A percentile compares a stretch with the other conserved stretches of the same genome.
phyloP scores from a whole-genome alignment of 2,888 invertebrate species.

The Drosophila aldrichi region DNA sequence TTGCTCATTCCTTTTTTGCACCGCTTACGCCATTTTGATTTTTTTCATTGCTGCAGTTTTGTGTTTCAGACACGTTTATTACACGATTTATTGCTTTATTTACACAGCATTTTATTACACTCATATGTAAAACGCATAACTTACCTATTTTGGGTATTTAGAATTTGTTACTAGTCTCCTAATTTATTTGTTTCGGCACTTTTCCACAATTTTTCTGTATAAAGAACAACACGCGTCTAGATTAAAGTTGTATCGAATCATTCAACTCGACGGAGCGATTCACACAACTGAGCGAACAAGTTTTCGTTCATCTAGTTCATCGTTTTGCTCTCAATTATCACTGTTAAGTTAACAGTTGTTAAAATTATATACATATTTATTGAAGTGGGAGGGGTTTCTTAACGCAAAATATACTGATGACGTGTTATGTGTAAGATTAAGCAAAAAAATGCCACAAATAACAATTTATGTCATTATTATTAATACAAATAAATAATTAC shows the following conservation, averaged over 20 bases:
- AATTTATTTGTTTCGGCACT: conserved; percentile 37
- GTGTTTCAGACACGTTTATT: conserved; percentile 2
- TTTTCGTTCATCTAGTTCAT: conserved; percentile 3
- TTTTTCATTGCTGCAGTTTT: conserved; percentile 33
- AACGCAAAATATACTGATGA: not conserved
- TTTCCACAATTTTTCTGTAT: conserved; percentile 44
- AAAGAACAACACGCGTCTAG: conserved; percentile 40
- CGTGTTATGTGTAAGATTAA: too few relatives aligned
- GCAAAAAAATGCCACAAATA: not conserved
- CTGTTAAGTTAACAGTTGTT: conserved; percentile 5
- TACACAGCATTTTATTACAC: not conserved
- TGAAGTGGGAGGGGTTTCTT: too few relatives aligned
- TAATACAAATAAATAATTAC: not conserved
- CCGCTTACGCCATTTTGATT: conserved; percentile 74
- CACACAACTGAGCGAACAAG: not conserved
- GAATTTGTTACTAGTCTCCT: conserved; percentile 22
- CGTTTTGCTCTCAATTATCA: not conserved
- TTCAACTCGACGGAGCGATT: conserved; percentile 6
- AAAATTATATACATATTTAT: too few relatives aligned
- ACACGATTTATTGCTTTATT: not conserved
- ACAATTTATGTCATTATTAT: not conserved
- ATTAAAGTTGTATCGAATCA: conserved; percentile 28
- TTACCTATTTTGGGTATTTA: conserved; percentile 36
- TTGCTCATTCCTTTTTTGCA: conserved; percentile 34
- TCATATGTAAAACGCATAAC: not conserved